A percentile compares a stretch with the other conserved stretches of the same genome.
Evolutionary conservation across 2,113 vertebrate species (phyloP).

Genomic region (Cephalophus harveyi): DNA sequence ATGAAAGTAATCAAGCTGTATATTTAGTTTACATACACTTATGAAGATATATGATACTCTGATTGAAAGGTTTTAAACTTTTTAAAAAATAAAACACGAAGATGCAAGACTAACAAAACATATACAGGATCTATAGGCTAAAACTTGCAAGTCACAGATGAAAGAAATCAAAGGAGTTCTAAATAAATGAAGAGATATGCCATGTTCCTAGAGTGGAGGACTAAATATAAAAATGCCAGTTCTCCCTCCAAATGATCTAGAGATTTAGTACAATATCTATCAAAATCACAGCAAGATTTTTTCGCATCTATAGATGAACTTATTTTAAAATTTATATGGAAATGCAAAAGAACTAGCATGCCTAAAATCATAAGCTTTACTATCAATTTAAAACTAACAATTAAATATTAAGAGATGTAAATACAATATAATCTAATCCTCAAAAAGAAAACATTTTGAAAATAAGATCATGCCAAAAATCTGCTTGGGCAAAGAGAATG

Average conservation of each 20-base stretch:
- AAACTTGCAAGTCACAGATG: neutral
- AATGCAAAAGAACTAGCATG: neutral
- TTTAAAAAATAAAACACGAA: neutral
- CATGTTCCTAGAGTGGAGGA: neutral
- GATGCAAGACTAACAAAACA: neutral
- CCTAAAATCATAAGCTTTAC: neutral
- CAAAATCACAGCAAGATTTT: neutral
- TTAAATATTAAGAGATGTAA: neutral
- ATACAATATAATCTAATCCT: conserved; percentile 14
- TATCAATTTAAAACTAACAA: conserved; percentile 11
- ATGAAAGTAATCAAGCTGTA: neutral
- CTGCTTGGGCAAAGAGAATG: neutral
- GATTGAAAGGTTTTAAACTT: neutral
- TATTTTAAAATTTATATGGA: neutral
- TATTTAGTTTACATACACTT: neutral
- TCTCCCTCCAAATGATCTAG: neutral
- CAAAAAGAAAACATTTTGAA: neutral
- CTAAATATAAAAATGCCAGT: neutral
- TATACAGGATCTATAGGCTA: neutral
- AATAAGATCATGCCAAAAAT: neutral
- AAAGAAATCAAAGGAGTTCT: neutral
- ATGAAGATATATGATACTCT: neutral
- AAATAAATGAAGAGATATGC: neutral
- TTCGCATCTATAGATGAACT: neutral
- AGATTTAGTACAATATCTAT: neutral